These are phyloP conservation scores for Drosophila hydei DNA, from an alignment of 1,140 invertebrate genomes.

Conservation along the genomic window DNA sequence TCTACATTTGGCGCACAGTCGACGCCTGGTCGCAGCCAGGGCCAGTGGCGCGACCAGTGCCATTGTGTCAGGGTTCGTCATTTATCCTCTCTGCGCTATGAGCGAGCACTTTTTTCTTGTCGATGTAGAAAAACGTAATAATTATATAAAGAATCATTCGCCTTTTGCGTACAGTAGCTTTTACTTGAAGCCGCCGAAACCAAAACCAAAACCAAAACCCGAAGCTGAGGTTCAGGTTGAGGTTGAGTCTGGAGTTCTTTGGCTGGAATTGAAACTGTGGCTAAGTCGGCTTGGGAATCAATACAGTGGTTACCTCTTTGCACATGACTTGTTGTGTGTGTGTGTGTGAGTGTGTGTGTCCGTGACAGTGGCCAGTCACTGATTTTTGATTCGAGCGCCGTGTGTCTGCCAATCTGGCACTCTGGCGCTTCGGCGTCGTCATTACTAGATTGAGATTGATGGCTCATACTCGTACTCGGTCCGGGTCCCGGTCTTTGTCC, in stretches of 20 bases:
- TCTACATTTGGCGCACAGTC: conserved; percentile 60
- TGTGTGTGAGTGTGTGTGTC: conserved; percentile 13
- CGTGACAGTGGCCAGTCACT: conserved; percentile 32
- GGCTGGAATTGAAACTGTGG: conserved; percentile 14
- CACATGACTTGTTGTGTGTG: background rate
- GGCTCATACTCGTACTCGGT: conserved; percentile 50
- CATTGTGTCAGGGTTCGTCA: conserved; percentile 50
- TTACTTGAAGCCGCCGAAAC: conserved; percentile 32
- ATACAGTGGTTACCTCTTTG: conserved; percentile 19
- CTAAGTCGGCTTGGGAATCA: conserved; percentile 45
- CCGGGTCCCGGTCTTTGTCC: conserved; percentile 5
- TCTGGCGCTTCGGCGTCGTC: conserved; percentile 67
- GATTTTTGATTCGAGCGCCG: conserved; percentile 38
- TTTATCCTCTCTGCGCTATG: conserved; percentile 58
- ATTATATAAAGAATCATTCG: conserved; percentile 73
- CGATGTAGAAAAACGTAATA: conserved; percentile 62
- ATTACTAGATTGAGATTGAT: conserved; percentile 81
- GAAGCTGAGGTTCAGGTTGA: conserved; percentile 6
- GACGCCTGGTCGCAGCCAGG: conserved; percentile 4
- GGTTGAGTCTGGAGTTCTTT: conserved; percentile 6
- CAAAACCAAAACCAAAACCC: background rate
- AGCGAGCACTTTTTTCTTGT: conserved; percentile 68
- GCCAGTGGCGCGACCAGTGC: conserved; percentile 32
- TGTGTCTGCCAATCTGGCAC: conserved; percentile 48
- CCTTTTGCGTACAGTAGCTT: conserved; percentile 54